Percentiles rank a stretch among this genome's conserved stretches.
Evolutionary conservation across 2,797 vertebrate species (phyloP).

Genomic region (Vespertilio murinus): DNA sequence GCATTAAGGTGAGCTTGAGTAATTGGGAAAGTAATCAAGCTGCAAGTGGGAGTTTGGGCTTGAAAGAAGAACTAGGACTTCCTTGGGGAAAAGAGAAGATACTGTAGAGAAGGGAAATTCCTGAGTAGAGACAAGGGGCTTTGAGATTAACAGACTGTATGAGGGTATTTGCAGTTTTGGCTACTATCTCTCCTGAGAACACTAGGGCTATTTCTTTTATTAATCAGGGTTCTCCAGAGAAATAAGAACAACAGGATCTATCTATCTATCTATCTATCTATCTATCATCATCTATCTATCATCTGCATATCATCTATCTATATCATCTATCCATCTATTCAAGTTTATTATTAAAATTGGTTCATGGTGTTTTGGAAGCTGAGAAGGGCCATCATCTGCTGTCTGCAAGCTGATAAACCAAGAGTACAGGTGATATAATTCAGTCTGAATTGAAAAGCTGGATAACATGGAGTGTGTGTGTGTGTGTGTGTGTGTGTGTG

Average conservation of each 20-base stretch:
- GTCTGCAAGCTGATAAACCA: background rate
- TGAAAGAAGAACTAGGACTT: background rate
- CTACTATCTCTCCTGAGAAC: background rate
- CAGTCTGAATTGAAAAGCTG: background rate
- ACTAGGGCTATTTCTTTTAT: background rate
- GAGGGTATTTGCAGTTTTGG: background rate
- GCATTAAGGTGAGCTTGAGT: background rate
- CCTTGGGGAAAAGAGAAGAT: background rate
- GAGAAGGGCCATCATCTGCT: background rate
- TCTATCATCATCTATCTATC: background rate
- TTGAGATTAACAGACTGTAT: background rate
- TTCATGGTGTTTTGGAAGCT: background rate
- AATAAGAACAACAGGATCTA: background rate
- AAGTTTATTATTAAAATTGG: background rate
- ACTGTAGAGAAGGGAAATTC: background rate
- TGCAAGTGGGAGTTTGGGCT: background rate
- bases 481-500: too few relatives aligned
- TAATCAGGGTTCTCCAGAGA: background rate
- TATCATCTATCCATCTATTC: background rate
- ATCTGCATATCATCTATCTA: background rate
- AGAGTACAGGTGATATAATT: background rate
- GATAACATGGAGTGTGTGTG: background rate
- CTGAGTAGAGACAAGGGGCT: background rate
- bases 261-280: background rate
- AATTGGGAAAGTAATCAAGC: background rate